Evolutionary conservation across 2,888 invertebrate genomes (phyloP).

Genomic region (Parascotia fuliginaria): DNA sequence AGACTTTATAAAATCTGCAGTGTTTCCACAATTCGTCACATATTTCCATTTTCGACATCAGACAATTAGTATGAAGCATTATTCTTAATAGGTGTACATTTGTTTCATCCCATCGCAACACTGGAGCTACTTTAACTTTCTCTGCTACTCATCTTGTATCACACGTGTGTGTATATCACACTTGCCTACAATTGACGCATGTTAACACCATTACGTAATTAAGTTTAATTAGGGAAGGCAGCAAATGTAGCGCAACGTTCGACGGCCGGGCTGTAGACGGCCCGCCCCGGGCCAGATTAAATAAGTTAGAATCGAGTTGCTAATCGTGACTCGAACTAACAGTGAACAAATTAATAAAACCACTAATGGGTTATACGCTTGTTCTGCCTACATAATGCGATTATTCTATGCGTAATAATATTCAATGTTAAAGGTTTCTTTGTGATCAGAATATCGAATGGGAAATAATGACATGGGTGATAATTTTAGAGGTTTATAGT

Average conservation of each 20-base stretch:
- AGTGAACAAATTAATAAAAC: slow-evolving; percentile 29
- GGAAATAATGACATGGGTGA: too few relatives aligned
- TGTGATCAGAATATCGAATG: background rate
- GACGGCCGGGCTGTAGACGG: slow-evolving; percentile 1
- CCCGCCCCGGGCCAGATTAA: slow-evolving; percentile 25
- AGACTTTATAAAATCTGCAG: too few relatives aligned
- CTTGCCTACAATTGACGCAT: slow-evolving; percentile 12
- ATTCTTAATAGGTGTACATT: too few relatives aligned
- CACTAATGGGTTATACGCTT: slow-evolving; percentile 12
- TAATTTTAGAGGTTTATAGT: too few relatives aligned
- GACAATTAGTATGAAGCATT: too few relatives aligned
- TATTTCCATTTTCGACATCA: too few relatives aligned
- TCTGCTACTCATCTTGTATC: too few relatives aligned
- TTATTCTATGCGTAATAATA: background rate
- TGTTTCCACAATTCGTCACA: too few relatives aligned
- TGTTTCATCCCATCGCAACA: too few relatives aligned
- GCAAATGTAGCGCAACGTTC: slow-evolving; percentile 22
- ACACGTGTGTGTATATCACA: background rate
- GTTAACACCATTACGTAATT: slow-evolving; percentile 34
- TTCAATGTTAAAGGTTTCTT: background rate
- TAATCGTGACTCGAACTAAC: slow-evolving; percentile 31
- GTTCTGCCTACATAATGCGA: background rate
- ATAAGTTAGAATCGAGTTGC: slow-evolving; percentile 33
- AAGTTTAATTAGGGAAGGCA: slow-evolving; percentile 35
- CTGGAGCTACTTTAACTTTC: too few relatives aligned